Base-by-base conservation (phyloP, 2,113 vertebrate genomes). In the Ochotona curzoniae region DNA sequence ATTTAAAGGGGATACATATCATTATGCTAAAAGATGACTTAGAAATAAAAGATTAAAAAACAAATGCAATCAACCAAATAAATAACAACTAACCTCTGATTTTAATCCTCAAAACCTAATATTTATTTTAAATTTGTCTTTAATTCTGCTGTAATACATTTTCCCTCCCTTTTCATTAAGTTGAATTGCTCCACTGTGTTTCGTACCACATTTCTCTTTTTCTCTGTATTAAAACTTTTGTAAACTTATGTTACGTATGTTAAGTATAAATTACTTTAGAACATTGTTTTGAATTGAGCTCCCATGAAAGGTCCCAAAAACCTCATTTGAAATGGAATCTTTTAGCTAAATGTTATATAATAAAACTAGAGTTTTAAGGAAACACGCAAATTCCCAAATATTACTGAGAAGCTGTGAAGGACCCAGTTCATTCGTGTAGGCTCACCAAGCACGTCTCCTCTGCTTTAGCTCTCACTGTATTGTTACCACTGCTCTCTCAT, bases 341-440 rank as follows among this genome's bases (percentile, higher is more conserved):
- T 9, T 49, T 1, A 63, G 4, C 25, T 32, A 71, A 63, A 9
- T 63, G 14, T 7, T 9, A 35, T 30, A 20, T 26, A 73, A 71
- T 47, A 9, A 32, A 73, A 51, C 2, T 28, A 23, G 63, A 28
- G 13, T 13, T 51, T 54, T 26, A 61, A 25, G 25, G 44, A 73
- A 38, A 23, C 1, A 26, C 11, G 5, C 32, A 82, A 32, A 61
- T 63, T 21, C 30, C 13, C 1, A 63, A 75, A n/a, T 87, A 51
- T 63, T 66, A 5, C 44, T 87, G 5, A 76, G 64, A 87, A 76
- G 20, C 63, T 44, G 17, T 30, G 63, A 69, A 57, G 6, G 26
- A 2, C 1, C 6, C 26, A 47, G 1, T 25, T 20, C 9, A 26
- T 9, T 35, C 21, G 28, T 20, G 21, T 61, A 2, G 20, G 8